Evolutionary conservation across 2,888 invertebrate genomes (phyloP).

Genomic region (Ormyrus labotus): DNA sequence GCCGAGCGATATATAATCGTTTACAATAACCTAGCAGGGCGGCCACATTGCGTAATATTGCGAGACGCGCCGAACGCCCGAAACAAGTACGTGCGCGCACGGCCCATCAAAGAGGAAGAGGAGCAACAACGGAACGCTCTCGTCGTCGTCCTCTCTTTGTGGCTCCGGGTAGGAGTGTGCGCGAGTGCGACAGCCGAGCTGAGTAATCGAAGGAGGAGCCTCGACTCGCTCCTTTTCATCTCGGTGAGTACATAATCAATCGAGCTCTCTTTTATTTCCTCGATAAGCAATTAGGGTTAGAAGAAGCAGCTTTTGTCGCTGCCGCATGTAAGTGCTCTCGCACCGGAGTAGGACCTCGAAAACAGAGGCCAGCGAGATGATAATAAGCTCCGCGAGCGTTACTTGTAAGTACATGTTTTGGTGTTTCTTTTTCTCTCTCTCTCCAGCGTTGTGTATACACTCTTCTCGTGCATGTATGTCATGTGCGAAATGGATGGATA

Average conservation of each 20-base stretch:
- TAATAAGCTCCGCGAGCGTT: background rate
- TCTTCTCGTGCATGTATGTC: no score
- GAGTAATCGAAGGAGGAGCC: slow-evolving; percentile 40
- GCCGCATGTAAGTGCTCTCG: no score
- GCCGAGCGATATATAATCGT: slow-evolving; percentile 1
- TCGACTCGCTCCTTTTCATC: slow-evolving; percentile 48
- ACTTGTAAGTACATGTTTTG: background rate
- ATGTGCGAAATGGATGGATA: no score
- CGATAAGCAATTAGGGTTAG: no score
- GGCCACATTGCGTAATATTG: slow-evolving; percentile 47
- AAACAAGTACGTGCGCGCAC: background rate
- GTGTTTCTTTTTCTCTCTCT: background rate
- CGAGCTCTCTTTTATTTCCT: no score
- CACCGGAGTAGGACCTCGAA: no score
- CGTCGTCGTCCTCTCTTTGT: background rate
- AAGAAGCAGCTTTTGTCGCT: background rate
- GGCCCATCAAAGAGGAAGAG: no score
- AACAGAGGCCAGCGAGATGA: background rate
- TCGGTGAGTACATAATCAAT: slow-evolving; percentile 31
- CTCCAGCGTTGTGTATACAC: background rate
- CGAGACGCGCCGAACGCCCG: background rate
- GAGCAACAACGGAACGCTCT: no score
- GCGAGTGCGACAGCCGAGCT: background rate
- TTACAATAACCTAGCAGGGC: background rate
- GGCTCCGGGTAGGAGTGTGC: slow-evolving; percentile 4